Evolutionary conservation across 2,113 vertebrate species (phyloP), one percentile per base, ranked within the genome.

Genomic region (Thomomys bottae): DNA sequence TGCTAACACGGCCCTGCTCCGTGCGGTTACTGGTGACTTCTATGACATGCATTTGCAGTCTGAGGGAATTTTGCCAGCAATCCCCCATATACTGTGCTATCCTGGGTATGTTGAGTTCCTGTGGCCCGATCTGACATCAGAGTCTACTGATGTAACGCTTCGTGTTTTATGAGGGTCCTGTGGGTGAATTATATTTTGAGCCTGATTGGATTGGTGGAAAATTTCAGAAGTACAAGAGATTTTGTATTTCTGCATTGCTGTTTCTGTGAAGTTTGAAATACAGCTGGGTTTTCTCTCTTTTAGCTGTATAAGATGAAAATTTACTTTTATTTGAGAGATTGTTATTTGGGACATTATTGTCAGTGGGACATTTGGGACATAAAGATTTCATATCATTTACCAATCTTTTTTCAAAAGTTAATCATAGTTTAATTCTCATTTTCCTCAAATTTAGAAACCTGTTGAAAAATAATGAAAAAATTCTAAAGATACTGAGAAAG

Each of bases 321-420:
- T 24, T 2, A 14, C 83, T 89, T 93, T 87, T 12, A 70, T 78
- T 92, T 94, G 61, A 34, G 61, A 34, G 30, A 89, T 87, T 26
- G 1, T 82, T 54, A 77, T 28, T 42, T 79, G 45, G 34, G 36
- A 17, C 11, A 24, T 78, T 73, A 32, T 59, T 84, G 92, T 75
- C 59, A 89, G 54, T 67, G n/a, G n/a, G n/a, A n/a, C n/a, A n/a
- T n/a, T n/a, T n/a, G n/a, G n/a, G n/a, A n/a, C n/a, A n/a, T n/a
- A n/a, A n/a, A n/a, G n/a, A 73, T 77, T 70, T 72, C 73, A 28
- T 80, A 21, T 40, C 23, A 57, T 40, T 40, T 54, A 4, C 38
- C 63, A 6, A 14, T 68, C n/a, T 78, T 26, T 93, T 77, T n/a
- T n/a, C n/a, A n/a, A n/a, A n/a, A n/a, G n/a, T n/a, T n/a, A n/a